These are phyloP conservation scores for Euspilapteryx auroguttella DNA, from an alignment of 2,888 invertebrate species.

Conservation along the genomic window DNA sequence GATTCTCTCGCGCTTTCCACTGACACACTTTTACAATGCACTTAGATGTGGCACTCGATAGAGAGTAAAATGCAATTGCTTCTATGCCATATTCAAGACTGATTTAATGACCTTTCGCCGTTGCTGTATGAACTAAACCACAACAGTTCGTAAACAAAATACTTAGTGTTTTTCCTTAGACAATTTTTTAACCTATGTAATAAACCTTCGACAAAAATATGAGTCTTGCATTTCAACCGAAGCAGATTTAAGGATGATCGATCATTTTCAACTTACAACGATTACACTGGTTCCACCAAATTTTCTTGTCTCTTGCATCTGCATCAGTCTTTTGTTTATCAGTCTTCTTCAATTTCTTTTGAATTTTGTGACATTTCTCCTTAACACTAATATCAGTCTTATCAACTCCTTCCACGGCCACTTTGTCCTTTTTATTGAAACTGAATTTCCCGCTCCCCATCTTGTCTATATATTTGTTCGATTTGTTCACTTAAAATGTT, in stretches of 20 bases:
- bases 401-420: slow-evolving; percentile 20
- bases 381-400: slow-evolving; percentile 54
- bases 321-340: slow-evolving; percentile 49
- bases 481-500: no score
- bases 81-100: no score
- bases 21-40: slow-evolving; percentile 39
- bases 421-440: slow-evolving; percentile 47
- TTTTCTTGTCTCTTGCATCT: slow-evolving; percentile 37
- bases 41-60: no score
- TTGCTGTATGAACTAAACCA: no score
- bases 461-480: no score
- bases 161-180: no score
- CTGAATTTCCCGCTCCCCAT: slow-evolving; percentile 54
- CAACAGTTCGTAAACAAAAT: no score
- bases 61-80: no score
- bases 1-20: slow-evolving; percentile 59
- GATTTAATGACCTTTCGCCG: no score
- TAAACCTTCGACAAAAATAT: no score
- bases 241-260: slow-evolving; percentile 5
- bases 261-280: slow-evolving; percentile 30
- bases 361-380: slow-evolving; percentile 45
- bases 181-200: no score
- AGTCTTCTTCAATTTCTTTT: slow-evolving; percentile 54
- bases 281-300: slow-evolving; percentile 57
- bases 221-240: no score